Percentiles rank a stretch among this genome's conserved stretches.
Conservation (phyloP, 2,888 invertebrate genomes). For the Fissipunctia ypsillon region DNA sequence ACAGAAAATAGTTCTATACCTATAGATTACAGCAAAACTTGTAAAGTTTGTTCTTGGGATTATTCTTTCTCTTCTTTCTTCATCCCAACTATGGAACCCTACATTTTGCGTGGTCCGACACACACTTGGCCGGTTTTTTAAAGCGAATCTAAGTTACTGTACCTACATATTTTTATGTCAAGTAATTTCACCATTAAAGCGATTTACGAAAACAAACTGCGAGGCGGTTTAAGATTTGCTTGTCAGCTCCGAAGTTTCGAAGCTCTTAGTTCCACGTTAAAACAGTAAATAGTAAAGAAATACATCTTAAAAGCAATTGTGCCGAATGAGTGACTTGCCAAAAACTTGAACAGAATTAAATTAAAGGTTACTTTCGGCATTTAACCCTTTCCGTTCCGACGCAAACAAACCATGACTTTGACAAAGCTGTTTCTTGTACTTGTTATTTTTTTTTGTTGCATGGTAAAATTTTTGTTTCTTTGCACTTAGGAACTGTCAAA, state of each 20-base stretch:
- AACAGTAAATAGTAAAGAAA: slow-evolving; percentile 63
- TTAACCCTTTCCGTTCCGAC: slow-evolving; percentile 66
- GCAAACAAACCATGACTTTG: slow-evolving; percentile 60
- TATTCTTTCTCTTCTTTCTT: no score
- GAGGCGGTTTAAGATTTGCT: not conserved
- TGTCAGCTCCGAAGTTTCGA: slow-evolving; percentile 22
- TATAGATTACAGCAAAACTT: no score
- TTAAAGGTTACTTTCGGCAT: slow-evolving; percentile 67
- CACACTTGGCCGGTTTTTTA: no score
- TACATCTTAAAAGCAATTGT: slow-evolving; percentile 69
- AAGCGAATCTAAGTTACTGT: no score
- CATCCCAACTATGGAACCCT: no score
- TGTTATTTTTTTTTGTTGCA: not conserved
- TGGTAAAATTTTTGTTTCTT: not conserved
- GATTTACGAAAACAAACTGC: no score
- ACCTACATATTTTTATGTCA: no score
- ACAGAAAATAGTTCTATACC: no score
- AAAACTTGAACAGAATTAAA: slow-evolving; percentile 67
- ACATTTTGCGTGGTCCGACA: no score
- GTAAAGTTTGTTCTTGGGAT: no score
- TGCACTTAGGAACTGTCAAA: slow-evolving; percentile 19
- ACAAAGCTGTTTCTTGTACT: slow-evolving; percentile 51
- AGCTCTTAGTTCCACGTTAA: slow-evolving; percentile 37
- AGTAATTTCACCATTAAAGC: not conserved
- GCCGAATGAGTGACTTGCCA: slow-evolving; percentile 70